A percentile compares a stretch with the other conserved stretches of the same genome.
Conservation (phyloP, 2,797 vertebrate genomes). For the Pterois miles region DNA sequence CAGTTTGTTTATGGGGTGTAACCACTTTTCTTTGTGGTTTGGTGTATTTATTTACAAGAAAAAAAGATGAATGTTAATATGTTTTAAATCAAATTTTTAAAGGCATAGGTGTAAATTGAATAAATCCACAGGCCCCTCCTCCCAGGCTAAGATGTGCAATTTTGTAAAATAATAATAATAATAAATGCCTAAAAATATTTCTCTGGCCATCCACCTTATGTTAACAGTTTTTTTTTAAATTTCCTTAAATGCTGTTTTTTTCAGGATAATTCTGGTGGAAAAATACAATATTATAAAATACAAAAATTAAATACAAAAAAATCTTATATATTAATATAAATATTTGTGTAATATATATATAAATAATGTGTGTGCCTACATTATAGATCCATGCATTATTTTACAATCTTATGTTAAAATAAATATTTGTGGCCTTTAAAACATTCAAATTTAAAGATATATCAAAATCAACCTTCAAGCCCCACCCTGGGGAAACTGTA, state of each 20-base stretch:
- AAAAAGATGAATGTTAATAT: too few relatives aligned
- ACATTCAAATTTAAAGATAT: not conserved
- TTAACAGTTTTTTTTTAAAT: not conserved
- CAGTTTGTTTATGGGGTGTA: too few relatives aligned
- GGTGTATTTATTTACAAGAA: too few relatives aligned
- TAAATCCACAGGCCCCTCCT: not conserved
- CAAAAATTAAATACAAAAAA: too few relatives aligned
- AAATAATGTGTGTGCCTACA: too few relatives aligned
- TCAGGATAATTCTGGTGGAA: too few relatives aligned
- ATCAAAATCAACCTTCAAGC: accelerated
- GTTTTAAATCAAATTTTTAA: not conserved
- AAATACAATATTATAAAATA: too few relatives aligned
- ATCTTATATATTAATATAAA: too few relatives aligned
- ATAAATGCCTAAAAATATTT: not conserved
- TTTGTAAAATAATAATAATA: not conserved
- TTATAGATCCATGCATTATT: too few relatives aligned
- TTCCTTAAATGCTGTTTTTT: not conserved
- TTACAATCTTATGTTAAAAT: too few relatives aligned
- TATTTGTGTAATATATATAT: too few relatives aligned
- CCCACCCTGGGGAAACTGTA: not conserved
- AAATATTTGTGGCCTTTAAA: not conserved
- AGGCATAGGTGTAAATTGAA: not conserved
- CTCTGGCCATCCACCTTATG: not conserved
- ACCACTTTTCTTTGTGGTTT: too few relatives aligned
- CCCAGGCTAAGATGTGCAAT: not conserved